These are phyloP conservation scores for Cygnus buccinator DNA, from an alignment of 2,113 vertebrate genomes.

Conservation along the genomic window DNA sequence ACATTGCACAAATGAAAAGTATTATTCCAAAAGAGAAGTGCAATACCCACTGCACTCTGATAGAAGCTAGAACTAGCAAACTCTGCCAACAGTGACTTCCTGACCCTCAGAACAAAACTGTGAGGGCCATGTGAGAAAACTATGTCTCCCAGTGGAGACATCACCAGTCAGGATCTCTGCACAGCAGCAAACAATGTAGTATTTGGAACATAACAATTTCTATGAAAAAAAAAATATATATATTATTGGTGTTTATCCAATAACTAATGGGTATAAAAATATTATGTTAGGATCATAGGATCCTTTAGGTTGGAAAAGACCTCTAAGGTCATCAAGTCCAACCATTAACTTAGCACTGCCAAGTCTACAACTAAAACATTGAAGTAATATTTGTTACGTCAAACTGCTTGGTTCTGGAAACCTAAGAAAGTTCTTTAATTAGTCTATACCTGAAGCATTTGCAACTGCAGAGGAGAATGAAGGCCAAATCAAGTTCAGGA, in stretches of 20 bases:
- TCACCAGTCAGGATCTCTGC: neutral
- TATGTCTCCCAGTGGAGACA: neutral
- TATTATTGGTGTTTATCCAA: neutral
- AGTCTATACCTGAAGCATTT: neutral
- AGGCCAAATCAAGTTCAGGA: neutral
- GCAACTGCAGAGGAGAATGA: neutral
- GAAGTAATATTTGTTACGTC: neutral
- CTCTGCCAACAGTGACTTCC: neutral
- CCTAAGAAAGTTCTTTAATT: neutral
- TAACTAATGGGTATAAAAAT: neutral
- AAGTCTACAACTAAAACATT: too few species aligned
- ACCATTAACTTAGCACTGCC: too few species aligned
- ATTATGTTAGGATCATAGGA: neutral
- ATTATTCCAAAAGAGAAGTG: neutral
- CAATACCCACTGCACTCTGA: neutral
- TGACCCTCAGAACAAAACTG: neutral
- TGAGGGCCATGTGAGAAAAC: neutral
- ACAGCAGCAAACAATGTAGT: neutral
- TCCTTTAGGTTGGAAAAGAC: too few species aligned
- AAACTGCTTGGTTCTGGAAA: neutral
- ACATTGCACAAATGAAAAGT: slow-evolving; percentile 26
- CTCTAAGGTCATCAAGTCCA: too few species aligned
- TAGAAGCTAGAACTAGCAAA: neutral
- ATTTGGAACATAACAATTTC: neutral
- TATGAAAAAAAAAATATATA: neutral